Conservation (phyloP, 37 sponge, comb jelly and placozoan species). For the Oopsacas minuta region DNA sequence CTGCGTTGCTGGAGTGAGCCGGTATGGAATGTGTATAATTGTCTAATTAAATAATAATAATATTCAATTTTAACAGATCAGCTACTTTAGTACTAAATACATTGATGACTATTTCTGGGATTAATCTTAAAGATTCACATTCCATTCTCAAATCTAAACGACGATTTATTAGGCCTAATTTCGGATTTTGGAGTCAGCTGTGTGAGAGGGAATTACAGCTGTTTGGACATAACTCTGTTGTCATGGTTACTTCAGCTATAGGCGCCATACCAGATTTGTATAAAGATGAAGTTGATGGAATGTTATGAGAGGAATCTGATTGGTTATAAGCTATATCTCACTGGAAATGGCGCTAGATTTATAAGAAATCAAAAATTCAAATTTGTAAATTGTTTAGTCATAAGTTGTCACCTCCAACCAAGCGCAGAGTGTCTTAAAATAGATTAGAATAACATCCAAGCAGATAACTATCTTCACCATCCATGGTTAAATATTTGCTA, state of each 20-base stretch:
- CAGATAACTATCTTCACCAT: too few relatives aligned
- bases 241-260: conserved; percentile 13
- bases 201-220: not conserved
- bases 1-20: conserved; percentile 11
- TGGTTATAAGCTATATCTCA: too few relatives aligned
- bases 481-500: too few relatives aligned
- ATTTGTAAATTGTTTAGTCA: too few relatives aligned
- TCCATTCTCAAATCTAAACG: conserved; percentile 11
- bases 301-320: not conserved
- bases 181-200: conserved; percentile 4
- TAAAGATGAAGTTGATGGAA: not conserved
- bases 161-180: not conserved
- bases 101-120: not conserved
- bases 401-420: too few relatives aligned
- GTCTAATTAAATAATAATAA: not conserved
- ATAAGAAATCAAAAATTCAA: too few relatives aligned
- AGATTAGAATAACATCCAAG: too few relatives aligned
- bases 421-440: too few relatives aligned
- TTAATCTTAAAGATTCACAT: not conserved
- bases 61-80: not conserved
- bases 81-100: not conserved
- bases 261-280: not conserved
- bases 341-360: too few relatives aligned
- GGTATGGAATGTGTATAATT: not conserved
- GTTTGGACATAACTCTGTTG: conserved; percentile 10